Percentiles rank a stretch among this genome's conserved stretches.
Conservation (phyloP, 2,888 invertebrate genomes). For the Hybos culiciformis region DNA sequence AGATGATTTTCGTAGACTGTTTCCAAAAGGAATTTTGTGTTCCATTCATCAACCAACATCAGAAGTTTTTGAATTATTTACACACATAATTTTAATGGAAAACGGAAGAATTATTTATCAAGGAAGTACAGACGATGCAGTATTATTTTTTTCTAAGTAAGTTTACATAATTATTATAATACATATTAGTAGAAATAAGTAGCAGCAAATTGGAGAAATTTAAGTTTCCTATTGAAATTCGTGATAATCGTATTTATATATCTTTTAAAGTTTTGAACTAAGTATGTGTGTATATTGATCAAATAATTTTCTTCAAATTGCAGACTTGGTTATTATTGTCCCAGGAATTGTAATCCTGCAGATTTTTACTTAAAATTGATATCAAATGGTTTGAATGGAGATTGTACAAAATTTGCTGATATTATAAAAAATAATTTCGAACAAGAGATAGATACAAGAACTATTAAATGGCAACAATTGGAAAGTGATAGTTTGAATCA, state of each 20-base stretch:
- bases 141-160: slow-evolving; percentile 54
- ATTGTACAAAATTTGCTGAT: slow-evolving; percentile 29
- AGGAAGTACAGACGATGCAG: slow-evolving; percentile 57
- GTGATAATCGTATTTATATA: not conserved
- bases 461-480: slow-evolving; percentile 4
- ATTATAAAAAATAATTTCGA: slow-evolving; percentile 11
- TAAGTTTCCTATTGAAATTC: not conserved
- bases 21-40: slow-evolving; percentile 59
- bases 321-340: slow-evolving; percentile 53
- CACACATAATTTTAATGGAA: slow-evolving; percentile 61
- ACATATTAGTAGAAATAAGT: slow-evolving; percentile 4
- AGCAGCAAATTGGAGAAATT: not conserved
- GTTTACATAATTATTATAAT: slow-evolving; percentile 17
- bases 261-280: not conserved
- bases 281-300: slow-evolving; percentile 1
- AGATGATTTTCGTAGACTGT: slow-evolving; percentile 19
- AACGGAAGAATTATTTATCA: slow-evolving; percentile 66
- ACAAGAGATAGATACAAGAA: slow-evolving; percentile 7
- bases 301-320: not conserved
- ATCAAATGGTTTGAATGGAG: slow-evolving; percentile 36
- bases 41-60: slow-evolving; percentile 88
- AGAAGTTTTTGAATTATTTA: slow-evolving; percentile 70
- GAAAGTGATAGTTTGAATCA: slow-evolving; percentile 12
- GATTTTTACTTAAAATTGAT: slow-evolving; percentile 64
- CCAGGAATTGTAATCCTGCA: slow-evolving; percentile 68